Conservation (phyloP, 2,888 invertebrate species). For the Melipona bicolor region DNA sequence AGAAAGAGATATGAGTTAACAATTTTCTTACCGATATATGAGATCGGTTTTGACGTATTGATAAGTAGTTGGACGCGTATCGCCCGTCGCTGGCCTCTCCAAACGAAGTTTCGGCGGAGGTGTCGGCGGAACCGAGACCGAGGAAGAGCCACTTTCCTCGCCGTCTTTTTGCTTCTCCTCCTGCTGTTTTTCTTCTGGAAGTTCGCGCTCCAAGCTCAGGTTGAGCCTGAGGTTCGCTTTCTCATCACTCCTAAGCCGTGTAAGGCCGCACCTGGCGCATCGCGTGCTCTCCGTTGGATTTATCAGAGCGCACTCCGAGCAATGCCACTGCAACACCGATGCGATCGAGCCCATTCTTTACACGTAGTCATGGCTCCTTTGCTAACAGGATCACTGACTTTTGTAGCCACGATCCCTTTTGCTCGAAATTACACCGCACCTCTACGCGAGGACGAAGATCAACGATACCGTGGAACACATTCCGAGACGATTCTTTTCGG, state of each 20-base stretch:
- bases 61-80: conserved; percentile 22
- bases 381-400: conserved; percentile 70
- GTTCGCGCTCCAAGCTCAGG: conserved; percentile 46
- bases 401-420: conserved; percentile 63
- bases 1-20: conserved; percentile 20
- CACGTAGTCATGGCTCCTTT: conserved; percentile 85
- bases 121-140: conserved; percentile 77
- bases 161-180: conserved; percentile 46
- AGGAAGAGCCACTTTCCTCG: conserved; percentile 64
- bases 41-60: conserved; percentile 47
- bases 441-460: conserved; percentile 50
- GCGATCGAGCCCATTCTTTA: conserved; percentile 94
- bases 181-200: conserved; percentile 25
- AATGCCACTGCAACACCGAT: conserved; percentile 97
- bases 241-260: conserved; percentile 78
- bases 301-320: conserved; percentile 94
- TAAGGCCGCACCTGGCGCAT: conserved; percentile 92
- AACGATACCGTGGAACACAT: conserved; percentile 61
- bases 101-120: conserved; percentile 75
- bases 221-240: conserved; percentile 56
- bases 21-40: conserved; percentile 59
- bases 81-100: conserved; percentile 41
- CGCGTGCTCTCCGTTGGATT: conserved; percentile 94
- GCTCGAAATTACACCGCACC: conserved; percentile 34
- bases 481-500: conserved; percentile 52